Base-by-base conservation (phyloP, 1,140 invertebrate genomes). In the Triops cancriformis region DNA sequence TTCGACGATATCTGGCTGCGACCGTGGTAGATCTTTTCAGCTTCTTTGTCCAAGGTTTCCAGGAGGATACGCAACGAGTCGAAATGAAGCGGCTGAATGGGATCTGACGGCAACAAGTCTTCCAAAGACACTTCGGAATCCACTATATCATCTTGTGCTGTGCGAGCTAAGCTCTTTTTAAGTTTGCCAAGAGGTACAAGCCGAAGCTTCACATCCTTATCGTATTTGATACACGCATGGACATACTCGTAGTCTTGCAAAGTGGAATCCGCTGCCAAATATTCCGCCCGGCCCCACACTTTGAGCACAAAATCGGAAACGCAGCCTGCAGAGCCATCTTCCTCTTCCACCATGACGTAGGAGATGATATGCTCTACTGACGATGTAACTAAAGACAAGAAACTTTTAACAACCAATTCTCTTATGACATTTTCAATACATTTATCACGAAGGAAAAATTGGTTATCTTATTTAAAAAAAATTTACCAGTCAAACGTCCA, bases 241-340 rank as follows among this genome's bases (percentile, higher is more conserved):
- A 97, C 91, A 85, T 97, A 97, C 83, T 96, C 94, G 85, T 97
- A 96, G 83, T 97, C 93, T 74, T 90, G 91, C 27, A 98, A 87
- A 37, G 85, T 87, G 12, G 89, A 89, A 27, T 82, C 82, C 73
- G 82, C 79, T 14, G 82, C 80, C 72, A 96, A 85, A 85, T 94
- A 96, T 84, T 96, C 94, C 76, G 91, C 90, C 72, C 91, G 86
- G 23, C 93, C 92, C 87, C 90, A 91, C 75, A 96, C 92, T 89
- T 94, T 87, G 23, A 91, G 85, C 76, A 89, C 87, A 83, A 90
- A 93, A 82, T 89, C 90, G 78, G 88, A 88, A 78, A 89, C 89
- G 74, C 88, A 88, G 45, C 90, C 89, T 64, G 86, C 87, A 64
- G 89, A 87, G 81, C 90, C 88, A 77, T 90, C 90, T 78, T 93